Evolutionary conservation across 2,888 invertebrate genomes (phyloP), one percentile per base, ranked within the genome.

Genomic region (Diabrotica balteata): DNA sequence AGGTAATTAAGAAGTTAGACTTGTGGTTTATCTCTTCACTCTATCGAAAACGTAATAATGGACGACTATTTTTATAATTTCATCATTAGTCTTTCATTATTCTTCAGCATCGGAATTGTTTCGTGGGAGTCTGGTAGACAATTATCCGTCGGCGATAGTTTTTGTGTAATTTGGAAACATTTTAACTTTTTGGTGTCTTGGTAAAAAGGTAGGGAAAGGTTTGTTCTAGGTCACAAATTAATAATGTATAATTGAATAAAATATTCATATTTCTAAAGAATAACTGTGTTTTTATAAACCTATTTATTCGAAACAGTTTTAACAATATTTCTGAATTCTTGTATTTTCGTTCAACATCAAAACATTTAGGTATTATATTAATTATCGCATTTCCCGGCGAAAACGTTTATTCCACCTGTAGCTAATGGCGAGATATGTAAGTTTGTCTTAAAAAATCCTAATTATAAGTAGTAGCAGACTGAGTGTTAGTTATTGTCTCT

Each of bases 1-100:
- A 68, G 72, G 71, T 72, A 72, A 72, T 72, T 72, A 72, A 72
- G 72, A 72, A 71, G 72, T 71, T 72, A 64, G 64, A 67, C 64
- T 68, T 67, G 70, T 55, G 62, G 47, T 67, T 72, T 72, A 72
- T 72, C 72, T 70, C 57, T 61, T 67, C 72, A 70, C 72, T 70
- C 72, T 68, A 72, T 72, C 72, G 68, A 68, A 64, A 70, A 63
- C 67, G 66, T 66, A 68, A 64, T 72, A 72, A 72, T 70, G 70
- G 69, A 66, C 17, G 65, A 62, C 70, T 67, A 70, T 72, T 72
- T 63, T 69, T 67, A 70, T 72, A 70, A 72, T 70, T 72, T 62
- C 67, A 59, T 72, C 69, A 69, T 72, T 72, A 72, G 70, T 69
- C 67, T 69, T 67, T 51, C 66, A 66, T 65, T 69, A 64, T 68